These are phyloP conservation scores for Martes martes DNA, from an alignment of 2,113 vertebrate genomes.

Conservation along the genomic window DNA sequence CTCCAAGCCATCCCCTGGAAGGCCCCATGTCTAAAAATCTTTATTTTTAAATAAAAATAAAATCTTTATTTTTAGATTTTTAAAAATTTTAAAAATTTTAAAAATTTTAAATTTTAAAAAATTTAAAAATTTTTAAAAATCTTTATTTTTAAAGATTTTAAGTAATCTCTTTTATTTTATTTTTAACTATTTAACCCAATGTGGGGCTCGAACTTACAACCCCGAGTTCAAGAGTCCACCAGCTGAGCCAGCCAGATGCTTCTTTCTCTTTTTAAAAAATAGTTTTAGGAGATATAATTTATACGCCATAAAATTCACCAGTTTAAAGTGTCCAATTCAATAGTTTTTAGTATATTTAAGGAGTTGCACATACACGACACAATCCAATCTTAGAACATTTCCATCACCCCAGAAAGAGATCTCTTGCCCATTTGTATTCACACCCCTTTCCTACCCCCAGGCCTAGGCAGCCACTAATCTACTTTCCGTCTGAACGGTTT, in stretches of 20 bases:
- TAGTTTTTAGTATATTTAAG: constrained; percentile 4
- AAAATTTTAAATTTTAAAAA: too few relatives aligned
- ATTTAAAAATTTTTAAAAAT: too few relatives aligned
- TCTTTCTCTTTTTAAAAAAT: not conserved
- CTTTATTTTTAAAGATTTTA: not conserved
- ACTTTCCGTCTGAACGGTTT: not conserved
- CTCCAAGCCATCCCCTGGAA: not conserved
- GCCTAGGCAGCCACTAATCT: not conserved
- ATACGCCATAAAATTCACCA: not conserved
- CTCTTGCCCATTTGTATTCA: not conserved
- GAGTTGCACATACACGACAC: not conserved
- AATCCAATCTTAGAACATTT: constrained; percentile 12
- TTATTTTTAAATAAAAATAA: too few relatives aligned
- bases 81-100: too few relatives aligned
- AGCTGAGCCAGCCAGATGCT: not conserved
- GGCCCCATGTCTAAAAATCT: not conserved
- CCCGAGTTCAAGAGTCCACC: not conserved
- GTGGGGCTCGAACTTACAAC: not conserved
- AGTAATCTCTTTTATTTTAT: not conserved
- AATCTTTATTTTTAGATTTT: too few relatives aligned
- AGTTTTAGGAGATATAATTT: not conserved
- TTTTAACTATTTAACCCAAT: not conserved
- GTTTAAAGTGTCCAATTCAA: not conserved
- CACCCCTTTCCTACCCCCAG: not conserved
- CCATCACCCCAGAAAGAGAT: not conserved